Evolutionary conservation across 2,113 vertebrate genomes (phyloP), one percentile per base, ranked within the genome.

Genomic region (Mustela lutreola): DNA sequence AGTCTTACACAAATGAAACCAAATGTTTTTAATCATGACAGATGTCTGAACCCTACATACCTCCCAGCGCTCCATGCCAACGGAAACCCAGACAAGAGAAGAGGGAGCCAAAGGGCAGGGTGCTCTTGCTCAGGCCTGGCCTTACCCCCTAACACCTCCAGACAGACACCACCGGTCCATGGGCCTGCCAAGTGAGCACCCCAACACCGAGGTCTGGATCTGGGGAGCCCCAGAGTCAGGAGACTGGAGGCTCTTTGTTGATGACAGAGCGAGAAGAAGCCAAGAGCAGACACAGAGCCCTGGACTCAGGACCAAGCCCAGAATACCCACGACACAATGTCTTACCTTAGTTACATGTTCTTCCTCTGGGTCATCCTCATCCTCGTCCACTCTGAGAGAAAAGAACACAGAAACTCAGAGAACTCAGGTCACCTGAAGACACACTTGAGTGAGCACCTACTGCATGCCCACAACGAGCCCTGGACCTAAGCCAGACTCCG

Each of bases 291-390:
- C 67, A 48, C 12, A n/a, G n/a, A 83, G 71, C 58, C 65, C 63
- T 11, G 39, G 33, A 14, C 60, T 26, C 19, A 4, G 71, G 7
- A 80, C 39, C 48, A 4, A 7, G 8, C 53, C 62, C 50, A 45
- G 48, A 58, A 50, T 9, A 16, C 42, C 31, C 11, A 62, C 87
- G 85, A 79, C 60, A 11, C 0, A 1, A n/a, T 0, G 0, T 86
- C 98, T 97, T 70, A 99, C 99, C 99, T 99, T 99, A 19, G 99
- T 99, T 26, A 99, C 98, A 5, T 99, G 99, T 14, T 99, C 99
- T 95, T 99, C 99, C 60, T 99, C 99, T 82, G 99, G 98, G 94
- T 99, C 99, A 19, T 99, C 99, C 73, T 99, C 99, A 0, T 99
- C 98, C 24, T 99, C 99, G 15, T 96, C 99, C 67, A 98, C 76